A percentile compares a stretch with the other conserved stretches of the same genome.
Conservation (phyloP, 2,113 vertebrate genomes). For the Asarcornis scutulata region DNA sequence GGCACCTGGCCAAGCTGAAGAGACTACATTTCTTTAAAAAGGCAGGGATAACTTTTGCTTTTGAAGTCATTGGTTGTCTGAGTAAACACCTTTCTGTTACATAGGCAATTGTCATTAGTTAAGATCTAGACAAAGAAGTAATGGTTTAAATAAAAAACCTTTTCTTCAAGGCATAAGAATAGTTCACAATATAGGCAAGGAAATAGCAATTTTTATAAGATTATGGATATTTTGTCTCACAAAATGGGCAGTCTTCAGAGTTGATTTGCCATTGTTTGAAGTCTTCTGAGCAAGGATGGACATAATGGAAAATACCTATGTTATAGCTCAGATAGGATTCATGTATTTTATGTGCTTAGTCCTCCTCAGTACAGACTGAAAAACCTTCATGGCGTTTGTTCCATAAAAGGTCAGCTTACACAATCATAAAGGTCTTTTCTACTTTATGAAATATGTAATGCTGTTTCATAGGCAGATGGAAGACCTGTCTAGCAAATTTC, state of each 20-base stretch:
- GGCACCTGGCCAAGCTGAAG: background rate
- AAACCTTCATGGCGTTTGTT: background rate
- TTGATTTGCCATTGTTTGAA: background rate
- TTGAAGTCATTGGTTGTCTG: background rate
- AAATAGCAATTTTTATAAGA: background rate
- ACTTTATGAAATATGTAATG: background rate
- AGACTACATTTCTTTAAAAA: background rate
- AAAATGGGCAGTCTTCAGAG: background rate
- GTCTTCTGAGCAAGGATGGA: background rate
- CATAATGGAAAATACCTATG: background rate
- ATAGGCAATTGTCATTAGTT: background rate
- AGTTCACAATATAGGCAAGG: background rate
- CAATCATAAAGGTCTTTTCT: background rate
- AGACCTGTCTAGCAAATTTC: background rate
- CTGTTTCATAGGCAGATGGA: background rate
- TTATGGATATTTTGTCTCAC: background rate
- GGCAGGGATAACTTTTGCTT: background rate
- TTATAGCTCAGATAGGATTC: background rate
- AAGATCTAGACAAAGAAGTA: background rate
- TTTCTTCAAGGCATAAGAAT: background rate
- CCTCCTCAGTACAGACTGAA: background rate
- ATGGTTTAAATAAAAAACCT: background rate
- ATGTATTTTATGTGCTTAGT: background rate
- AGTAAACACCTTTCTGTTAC: background rate
- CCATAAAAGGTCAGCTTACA: background rate